Evolutionary conservation across 2,797 vertebrate species (phyloP), one percentile per base, ranked within the genome.

Genomic region (Gallinago solitaria): DNA sequence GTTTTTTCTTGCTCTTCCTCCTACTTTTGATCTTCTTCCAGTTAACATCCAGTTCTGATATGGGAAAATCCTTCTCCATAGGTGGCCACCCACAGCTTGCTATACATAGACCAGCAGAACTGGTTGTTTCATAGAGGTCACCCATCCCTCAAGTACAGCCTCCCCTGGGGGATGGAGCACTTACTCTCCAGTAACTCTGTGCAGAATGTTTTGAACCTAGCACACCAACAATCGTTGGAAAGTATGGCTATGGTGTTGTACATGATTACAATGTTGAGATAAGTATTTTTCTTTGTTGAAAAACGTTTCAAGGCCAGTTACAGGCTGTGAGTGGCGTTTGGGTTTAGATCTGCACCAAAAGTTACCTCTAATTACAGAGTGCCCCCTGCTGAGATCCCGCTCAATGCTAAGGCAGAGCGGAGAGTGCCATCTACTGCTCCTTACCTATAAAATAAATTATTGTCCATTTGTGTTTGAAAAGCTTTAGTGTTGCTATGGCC

Each of bases 391-490:
- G 77, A 82, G 87, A 41, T 25, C 50, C 63, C 67, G 71, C 71
- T 47, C 50, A 1, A 56, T 2, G 56, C 80, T 83, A 54, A 86
- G 88, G 90, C 94, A 17, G 84, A 89, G 93, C 65, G 11, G 71
- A 93, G 89, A 97, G 91, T 97, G 96, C 96, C 95, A 93, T 93
- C 96, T 97, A 68, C 96, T 96, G 95, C 96, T 89, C 28, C 89
- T 43, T 93, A 74, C 43, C 51, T 77, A 92, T 32, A 91, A 87
- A 91, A 68, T 51, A 64, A 53, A 50, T 51, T 37, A 3, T 28
- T 54, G 33, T 67, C n/a, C 45, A 25, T 6, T 83, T 9, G 45
- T 5, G 12, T 63, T 51, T 41, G 47, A 51, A 88, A 24, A 15
- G 65, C 69, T 65, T 12, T 15, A 9, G 37, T 11, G 47, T 20